phyloP scores from a whole-genome alignment of 2,888 invertebrate genomes.

The Resseliella maxima region DNA sequence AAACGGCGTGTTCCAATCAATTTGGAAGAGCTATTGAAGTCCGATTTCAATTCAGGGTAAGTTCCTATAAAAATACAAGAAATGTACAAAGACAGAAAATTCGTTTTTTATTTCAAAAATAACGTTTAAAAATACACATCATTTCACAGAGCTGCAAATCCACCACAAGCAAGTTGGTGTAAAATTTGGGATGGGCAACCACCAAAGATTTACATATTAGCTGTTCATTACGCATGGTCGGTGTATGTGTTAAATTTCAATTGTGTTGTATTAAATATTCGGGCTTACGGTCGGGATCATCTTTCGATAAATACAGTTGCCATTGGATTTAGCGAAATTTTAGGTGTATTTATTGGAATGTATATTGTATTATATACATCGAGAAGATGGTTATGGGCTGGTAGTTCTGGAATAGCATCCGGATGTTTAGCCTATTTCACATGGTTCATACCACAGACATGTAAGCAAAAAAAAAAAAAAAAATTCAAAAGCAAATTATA shows the following conservation, averaged over 20 bases:
- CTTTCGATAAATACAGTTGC: constrained; percentile 66
- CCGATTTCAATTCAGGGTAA: constrained; percentile 61
- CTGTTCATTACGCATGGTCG: constrained; percentile 65
- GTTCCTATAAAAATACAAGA: no score
- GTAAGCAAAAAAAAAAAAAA: no score
- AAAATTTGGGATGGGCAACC: constrained; percentile 66
- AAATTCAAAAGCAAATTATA: no score
- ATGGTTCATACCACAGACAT: constrained; percentile 64
- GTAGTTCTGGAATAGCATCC: constrained; percentile 63
- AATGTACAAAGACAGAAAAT: no score
- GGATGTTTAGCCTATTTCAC: constrained; percentile 64
- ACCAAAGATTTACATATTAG: constrained; percentile 62
- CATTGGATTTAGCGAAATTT: constrained; percentile 66
- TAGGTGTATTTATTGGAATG: constrained; percentile 62
- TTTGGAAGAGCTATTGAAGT: constrained; percentile 64
- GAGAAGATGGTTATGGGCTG: constrained; percentile 66
- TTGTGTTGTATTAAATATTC: constrained; percentile 66
- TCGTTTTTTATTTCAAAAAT: no score
- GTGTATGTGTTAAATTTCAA: constrained; percentile 65
- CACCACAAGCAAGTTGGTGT: constrained; percentile 61
- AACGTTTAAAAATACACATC: no score
- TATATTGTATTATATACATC: constrained; percentile 62
- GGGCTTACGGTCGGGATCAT: constrained; percentile 65
- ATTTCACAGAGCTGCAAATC: constrained; percentile 57
- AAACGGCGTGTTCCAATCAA: constrained; percentile 65